These are phyloP conservation scores for Ischnura elegans DNA, from an alignment of 2,888 invertebrate species.

Conservation along the genomic window DNA sequence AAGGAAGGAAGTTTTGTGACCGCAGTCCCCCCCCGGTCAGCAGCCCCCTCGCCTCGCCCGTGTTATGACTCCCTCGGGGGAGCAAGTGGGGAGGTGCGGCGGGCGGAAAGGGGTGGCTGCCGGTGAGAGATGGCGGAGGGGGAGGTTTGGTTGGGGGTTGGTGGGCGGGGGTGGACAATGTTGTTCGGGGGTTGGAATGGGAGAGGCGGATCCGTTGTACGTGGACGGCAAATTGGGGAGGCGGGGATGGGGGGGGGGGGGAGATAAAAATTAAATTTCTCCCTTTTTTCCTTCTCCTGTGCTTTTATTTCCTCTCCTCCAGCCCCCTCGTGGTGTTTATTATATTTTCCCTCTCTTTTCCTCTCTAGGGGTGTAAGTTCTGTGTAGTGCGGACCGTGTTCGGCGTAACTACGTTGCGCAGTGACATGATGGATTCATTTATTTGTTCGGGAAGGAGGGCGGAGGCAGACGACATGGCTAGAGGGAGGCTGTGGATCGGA, in stretches of 20 bases:
- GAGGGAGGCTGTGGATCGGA: not conserved
- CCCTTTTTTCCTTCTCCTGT: constrained; percentile 1
- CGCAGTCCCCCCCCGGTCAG: constrained; percentile 62
- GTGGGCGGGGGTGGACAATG: not conserved
- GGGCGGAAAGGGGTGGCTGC: not conserved
- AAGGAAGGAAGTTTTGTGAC: constrained; percentile 67
- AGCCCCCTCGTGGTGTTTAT: not conserved
- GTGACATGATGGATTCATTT: constrained; percentile 60
- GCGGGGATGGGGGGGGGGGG: constrained; percentile 34
- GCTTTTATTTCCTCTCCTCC: not conserved
- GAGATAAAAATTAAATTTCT: constrained; percentile 38
- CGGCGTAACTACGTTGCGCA: constrained; percentile 23
- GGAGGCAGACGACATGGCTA: not conserved
- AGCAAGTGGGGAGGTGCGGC: not conserved
- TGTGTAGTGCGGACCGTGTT: constrained; percentile 40
- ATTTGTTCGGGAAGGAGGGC: not conserved
- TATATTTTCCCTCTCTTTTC: not conserved
- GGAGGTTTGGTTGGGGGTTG: not conserved
- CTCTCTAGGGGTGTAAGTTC: constrained; percentile 28
- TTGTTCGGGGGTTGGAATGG: not conserved
- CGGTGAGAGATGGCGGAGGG: not conserved
- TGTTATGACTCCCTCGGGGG: constrained; percentile 61
- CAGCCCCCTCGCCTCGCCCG: constrained; percentile 46
- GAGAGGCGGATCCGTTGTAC: constrained; percentile 21
- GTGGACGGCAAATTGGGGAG: constrained; percentile 47